Percentiles rank a stretch among this genome's conserved stretches.
Evolutionary conservation across 2,888 invertebrate species (phyloP).

Genomic region (Trypoxylon attenuatum): DNA sequence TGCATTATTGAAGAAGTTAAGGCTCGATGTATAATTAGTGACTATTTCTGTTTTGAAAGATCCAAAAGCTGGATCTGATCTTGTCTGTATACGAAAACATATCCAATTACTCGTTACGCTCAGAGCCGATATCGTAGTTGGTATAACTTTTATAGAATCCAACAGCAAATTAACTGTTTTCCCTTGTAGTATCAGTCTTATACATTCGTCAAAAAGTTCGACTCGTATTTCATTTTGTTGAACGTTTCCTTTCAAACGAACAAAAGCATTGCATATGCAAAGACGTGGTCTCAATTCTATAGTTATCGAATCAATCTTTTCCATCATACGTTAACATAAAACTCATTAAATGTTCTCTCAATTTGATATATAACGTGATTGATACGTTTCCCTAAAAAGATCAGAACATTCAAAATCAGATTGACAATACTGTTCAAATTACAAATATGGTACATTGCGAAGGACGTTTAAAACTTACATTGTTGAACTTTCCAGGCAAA

Average conservation of each 20-base stretch:
- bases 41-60: conserved; percentile 65
- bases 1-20: conserved; percentile 7
- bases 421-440: no score
- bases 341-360: no score
- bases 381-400: no score
- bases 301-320: conserved; percentile 55
- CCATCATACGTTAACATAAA: not conserved
- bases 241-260: conserved; percentile 50
- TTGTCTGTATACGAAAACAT: conserved; percentile 67
- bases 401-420: no score
- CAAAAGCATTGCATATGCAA: conserved; percentile 66
- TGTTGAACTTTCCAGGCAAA: no score
- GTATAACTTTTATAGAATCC: conserved; percentile 60
- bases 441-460: no score
- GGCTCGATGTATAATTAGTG: conserved; percentile 26
- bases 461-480: no score
- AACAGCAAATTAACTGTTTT: conserved; percentile 52
- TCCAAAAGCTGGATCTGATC: conserved; percentile 58
- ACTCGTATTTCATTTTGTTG: conserved; percentile 53
- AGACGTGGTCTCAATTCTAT: conserved; percentile 67
- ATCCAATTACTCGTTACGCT: conserved; percentile 64
- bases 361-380: no score
- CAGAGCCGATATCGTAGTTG: conserved; percentile 64
- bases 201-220: conserved; percentile 59
- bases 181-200: conserved; percentile 55